phyloP scores from a whole-genome alignment of 2,888 invertebrate genomes.

The Phlogophora meticulosa region DNA sequence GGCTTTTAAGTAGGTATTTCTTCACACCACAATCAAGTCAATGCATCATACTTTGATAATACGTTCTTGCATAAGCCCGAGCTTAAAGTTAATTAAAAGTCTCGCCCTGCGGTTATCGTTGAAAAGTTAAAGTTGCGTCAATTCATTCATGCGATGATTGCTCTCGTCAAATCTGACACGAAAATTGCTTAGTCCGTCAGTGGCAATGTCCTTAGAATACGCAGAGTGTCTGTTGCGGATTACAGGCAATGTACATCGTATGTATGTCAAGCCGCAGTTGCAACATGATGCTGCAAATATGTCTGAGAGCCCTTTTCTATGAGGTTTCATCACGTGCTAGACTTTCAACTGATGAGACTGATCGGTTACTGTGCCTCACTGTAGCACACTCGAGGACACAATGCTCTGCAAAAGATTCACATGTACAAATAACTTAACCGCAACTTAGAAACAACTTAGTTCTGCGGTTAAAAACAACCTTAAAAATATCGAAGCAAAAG shows the following conservation, averaged over 20 bases:
- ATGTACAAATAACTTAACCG: conserved; percentile 45
- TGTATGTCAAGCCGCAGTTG: conserved; percentile 88
- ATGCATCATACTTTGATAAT: conserved; percentile 54
- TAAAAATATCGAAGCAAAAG: conserved; percentile 29
- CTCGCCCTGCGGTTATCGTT: conserved; percentile 58
- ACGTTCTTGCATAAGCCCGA: conserved; percentile 60
- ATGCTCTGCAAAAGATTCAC: conserved; percentile 8
- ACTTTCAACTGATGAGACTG: conserved; percentile 59
- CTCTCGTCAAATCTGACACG: conserved; percentile 70
- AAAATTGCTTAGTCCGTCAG: conserved; percentile 68
- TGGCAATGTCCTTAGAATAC: conserved; percentile 71
- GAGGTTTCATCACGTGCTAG: conserved; percentile 64
- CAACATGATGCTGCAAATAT: conserved; percentile 81
- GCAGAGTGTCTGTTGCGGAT: conserved; percentile 73
- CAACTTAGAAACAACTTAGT: conserved; percentile 29
- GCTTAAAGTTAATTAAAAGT: conserved; percentile 60
- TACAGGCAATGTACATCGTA: conserved; percentile 73
- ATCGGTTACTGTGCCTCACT: conserved; percentile 33
- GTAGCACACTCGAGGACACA: conserved; percentile 35
- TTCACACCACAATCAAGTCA: conserved; percentile 39
- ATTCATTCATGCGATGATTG: conserved; percentile 66
- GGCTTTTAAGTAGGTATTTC: conserved; percentile 27
- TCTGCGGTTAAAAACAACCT: conserved; percentile 26
- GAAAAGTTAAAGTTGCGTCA: conserved; percentile 66
- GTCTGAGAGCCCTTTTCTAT: conserved; percentile 85